Base-by-base conservation (phyloP, 1,140 invertebrate species). In the Diachasma alloeum region DNA sequence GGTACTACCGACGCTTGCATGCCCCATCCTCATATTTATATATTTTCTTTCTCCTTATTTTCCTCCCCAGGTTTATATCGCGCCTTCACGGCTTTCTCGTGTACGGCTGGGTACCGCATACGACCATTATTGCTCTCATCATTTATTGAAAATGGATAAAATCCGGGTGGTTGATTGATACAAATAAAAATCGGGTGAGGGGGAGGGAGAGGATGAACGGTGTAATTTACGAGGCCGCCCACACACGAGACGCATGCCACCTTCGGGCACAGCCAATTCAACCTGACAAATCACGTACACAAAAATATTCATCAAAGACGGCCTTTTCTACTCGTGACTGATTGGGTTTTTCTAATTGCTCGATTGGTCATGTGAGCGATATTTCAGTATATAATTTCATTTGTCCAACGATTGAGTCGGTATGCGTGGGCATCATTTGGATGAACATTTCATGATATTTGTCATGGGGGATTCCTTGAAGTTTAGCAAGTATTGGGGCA, bases 1-100 rank as follows among this genome's bases (percentile, higher is more conserved):
- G 68, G 39, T 42, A 79, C 66, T 75, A 79, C 79, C 80, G 71
- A 72, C 73, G 69, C 71, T 81, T 78, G 70, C 79, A 75, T 78
- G 72, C 37, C 70, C 80, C 72, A 78, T 56, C 80, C 74, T 78
- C 76, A 77, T 79, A 78, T 74, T 68, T 42, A 72, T 56, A 56
- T 48, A 46, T 48, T 48, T 19, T 26, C 9, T 71, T 24, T 71
- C 11, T 24, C 13, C 17, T 5, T 39, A 69, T 48, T 46, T 46
- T 15, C 17, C 19, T 44, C 22, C 69, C 11, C n/a, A 13, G 13
- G 22, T 26, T 71, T 46, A 39, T 39, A 68, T 68, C 11, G 36
- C 66, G 17, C 31, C 36, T 68, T 68, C 66, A 37, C 66, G n/a
- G 66, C 66, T 68, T 0, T 17, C n/a, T 36, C 26, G 26, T 26